Evolutionary conservation across 2,797 vertebrate genomes (phyloP).

Genomic region (Steatocranus sp.): DNA sequence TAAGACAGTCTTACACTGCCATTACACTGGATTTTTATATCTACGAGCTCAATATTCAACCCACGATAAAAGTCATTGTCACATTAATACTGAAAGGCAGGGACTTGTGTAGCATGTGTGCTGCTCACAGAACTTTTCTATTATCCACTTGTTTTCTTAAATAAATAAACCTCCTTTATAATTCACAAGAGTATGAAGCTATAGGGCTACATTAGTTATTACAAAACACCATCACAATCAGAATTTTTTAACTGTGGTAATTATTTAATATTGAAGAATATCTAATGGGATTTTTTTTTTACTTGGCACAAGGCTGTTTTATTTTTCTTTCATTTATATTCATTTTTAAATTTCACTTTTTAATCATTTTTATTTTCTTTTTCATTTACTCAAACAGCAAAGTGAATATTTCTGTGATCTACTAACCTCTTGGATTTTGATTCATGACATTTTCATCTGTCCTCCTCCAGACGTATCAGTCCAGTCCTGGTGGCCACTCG

Average conservation of each 20-base stretch:
- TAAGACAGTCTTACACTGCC: not conserved
- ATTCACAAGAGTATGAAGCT: slow-evolving; percentile 32
- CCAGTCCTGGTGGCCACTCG: slow-evolving; percentile 96
- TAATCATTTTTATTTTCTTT: not conserved
- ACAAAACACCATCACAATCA: slow-evolving; percentile 48
- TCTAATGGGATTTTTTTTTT: slow-evolving; percentile 17
- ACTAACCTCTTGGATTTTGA: not conserved
- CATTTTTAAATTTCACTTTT: not conserved
- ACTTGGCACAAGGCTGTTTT: not conserved
- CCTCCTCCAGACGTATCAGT: slow-evolving; percentile 87
- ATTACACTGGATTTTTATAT: slow-evolving; percentile 5
- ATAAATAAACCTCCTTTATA: slow-evolving; percentile 54
- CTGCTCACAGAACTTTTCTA: slow-evolving; percentile 40
- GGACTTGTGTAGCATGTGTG: slow-evolving; percentile 33
- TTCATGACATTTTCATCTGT: not conserved
- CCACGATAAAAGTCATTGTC: slow-evolving; percentile 52
- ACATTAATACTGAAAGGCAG: slow-evolving; percentile 62
- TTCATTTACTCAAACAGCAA: not conserved
- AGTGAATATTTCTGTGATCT: not conserved
- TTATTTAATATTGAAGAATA: slow-evolving; percentile 44
- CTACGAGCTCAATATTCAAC: slow-evolving; percentile 9
- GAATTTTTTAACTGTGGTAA: slow-evolving; percentile 33
- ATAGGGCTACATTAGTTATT: slow-evolving; percentile 41
- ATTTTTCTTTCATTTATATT: not conserved
- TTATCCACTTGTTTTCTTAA: slow-evolving; percentile 58